Conservation (phyloP, 2,113 vertebrate genomes). For the Nerophis ophidion region DNA sequence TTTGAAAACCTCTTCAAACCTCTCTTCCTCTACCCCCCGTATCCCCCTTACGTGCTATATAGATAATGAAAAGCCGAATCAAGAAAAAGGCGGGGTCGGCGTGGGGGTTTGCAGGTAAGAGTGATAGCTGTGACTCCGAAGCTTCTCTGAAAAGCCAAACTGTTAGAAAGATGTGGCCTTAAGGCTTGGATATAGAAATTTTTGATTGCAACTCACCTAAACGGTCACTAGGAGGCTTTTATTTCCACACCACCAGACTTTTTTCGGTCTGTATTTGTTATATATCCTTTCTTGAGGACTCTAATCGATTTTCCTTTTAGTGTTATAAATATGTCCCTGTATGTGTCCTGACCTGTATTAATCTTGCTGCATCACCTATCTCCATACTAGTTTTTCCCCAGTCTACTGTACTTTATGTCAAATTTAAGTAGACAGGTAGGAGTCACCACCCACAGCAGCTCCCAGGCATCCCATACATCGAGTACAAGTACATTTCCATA, state of each 20-base stretch:
- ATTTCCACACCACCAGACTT: constrained; percentile 33
- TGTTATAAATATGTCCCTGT: not conserved
- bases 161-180: constrained; percentile 60
- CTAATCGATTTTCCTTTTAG: not conserved
- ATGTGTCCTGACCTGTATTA: not conserved
- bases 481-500: constrained; percentile 4
- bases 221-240: constrained; percentile 38
- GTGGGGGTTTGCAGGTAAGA: constrained; percentile 63
- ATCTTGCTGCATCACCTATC: not conserved
- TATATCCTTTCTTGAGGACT: not conserved
- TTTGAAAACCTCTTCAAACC: constrained; percentile 81
- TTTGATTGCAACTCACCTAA: constrained; percentile 40
- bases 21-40: constrained; percentile 46
- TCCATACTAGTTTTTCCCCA: no score
- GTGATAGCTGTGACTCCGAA: constrained; percentile 64
- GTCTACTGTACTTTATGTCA: not conserved
- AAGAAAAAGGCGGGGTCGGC: constrained; percentile 46
- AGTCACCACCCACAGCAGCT: constrained; percentile 30
- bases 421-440: constrained; percentile 33
- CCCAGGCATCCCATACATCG: constrained; percentile 15
- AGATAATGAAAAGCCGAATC: constrained; percentile 73
- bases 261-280: not conserved
- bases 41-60: constrained; percentile 57
- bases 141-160: constrained; percentile 54
- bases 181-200: constrained; percentile 53